Conservation (phyloP, 2,888 invertebrate species). For the Venusia cambrica region DNA sequence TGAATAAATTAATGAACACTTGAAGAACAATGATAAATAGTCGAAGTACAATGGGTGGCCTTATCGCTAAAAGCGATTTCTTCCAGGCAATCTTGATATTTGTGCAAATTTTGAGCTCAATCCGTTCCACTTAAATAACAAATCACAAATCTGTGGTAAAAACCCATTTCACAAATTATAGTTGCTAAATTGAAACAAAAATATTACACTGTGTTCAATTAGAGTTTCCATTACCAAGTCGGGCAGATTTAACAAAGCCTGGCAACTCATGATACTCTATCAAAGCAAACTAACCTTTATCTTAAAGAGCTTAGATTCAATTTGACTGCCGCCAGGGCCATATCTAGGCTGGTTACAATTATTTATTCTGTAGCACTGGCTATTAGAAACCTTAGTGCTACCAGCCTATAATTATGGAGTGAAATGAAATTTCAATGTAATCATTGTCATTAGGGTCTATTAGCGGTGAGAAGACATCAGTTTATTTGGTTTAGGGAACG, state of each 20-base stretch:
- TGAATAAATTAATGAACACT: no score
- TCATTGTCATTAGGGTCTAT: conserved; percentile 58
- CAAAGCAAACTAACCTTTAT: no score
- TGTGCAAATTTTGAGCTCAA: no score
- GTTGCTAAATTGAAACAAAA: conserved; percentile 27
- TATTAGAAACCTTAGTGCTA: conserved; percentile 25
- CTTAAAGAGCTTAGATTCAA: no score
- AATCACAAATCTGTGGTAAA: conserved; percentile 19
- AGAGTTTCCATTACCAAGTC: conserved; percentile 16
- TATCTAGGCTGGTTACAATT: no score
- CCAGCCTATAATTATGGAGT: conserved; percentile 48
- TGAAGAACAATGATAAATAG: neutral
- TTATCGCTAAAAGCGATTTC: no score
- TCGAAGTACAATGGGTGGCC: no score
- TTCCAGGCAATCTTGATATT: no score
- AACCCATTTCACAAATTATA: conserved; percentile 23
- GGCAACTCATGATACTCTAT: no score
- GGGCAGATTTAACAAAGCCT: no score
- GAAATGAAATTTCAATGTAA: conserved; percentile 49
- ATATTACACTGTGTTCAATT: conserved; percentile 36
- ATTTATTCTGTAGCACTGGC: conserved; percentile 4
- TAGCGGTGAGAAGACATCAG: conserved; percentile 53
- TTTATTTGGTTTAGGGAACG: conserved; percentile 19
- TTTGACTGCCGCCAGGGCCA: no score
- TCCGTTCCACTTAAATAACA: no score